Evolutionary conservation across 2,888 invertebrate genomes (phyloP).

Genomic region (Mythimna ferrago): DNA sequence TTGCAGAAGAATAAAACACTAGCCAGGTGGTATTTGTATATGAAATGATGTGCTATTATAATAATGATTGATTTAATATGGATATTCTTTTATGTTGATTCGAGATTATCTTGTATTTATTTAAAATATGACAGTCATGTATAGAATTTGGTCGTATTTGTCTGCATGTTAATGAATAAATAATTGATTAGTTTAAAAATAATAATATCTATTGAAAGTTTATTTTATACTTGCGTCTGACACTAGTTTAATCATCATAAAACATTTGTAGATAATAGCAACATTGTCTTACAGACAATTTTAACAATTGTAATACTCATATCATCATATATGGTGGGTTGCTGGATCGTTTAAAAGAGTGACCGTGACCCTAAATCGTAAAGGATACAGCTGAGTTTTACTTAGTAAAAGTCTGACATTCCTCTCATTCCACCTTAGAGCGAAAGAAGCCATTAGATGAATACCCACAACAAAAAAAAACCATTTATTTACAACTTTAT

Average conservation of each 20-base stretch:
- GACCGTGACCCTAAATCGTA: too few relatives aligned
- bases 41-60: not conserved
- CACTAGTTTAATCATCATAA: not conserved
- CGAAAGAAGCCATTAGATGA: too few relatives aligned
- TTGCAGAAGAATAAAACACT: not conserved
- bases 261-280: not conserved
- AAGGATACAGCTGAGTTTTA: too few relatives aligned
- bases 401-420: too few relatives aligned
- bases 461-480: not conserved
- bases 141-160: conserved; percentile 3
- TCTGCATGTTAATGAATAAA: conserved; percentile 13
- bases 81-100: not conserved
- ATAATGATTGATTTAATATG: conserved; percentile 24
- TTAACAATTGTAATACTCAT: too few relatives aligned
- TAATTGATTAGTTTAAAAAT: conserved; percentile 23
- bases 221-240: not conserved
- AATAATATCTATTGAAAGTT: conserved; percentile 2
- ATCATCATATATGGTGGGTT: too few relatives aligned
- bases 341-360: too few relatives aligned
- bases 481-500: not conserved
- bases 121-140: not conserved
- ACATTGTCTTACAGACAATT: not conserved
- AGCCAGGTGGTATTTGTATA: not conserved
- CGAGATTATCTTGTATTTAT: conserved; percentile 16
- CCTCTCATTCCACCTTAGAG: too few relatives aligned